A percentile compares a stretch with the other conserved stretches of the same genome.
phyloP scores from a whole-genome alignment of 1,140 invertebrate species.

The Mya arenaria region DNA sequence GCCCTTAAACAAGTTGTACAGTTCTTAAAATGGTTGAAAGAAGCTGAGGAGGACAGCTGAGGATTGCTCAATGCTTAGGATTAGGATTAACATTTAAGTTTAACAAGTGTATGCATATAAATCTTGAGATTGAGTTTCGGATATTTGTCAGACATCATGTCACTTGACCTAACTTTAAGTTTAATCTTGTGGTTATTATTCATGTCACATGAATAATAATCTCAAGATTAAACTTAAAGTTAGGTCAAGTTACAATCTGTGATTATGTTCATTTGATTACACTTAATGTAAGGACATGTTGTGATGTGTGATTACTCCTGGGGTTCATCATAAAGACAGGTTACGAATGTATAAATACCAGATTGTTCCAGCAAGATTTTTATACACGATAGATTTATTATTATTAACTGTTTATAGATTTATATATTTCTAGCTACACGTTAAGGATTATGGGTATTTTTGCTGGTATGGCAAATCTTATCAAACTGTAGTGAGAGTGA shows the following conservation, averaged over 20 bases:
- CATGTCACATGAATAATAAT: background rate
- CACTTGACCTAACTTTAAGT: no score
- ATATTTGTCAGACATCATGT: background rate
- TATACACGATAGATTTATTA: no score
- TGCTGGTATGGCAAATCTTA: no score
- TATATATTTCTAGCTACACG: no score
- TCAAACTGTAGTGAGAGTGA: no score
- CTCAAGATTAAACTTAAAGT: background rate
- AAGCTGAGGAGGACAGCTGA: constrained; percentile 80
- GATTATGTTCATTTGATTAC: background rate
- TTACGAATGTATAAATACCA: no score
- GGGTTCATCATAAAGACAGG: no score
- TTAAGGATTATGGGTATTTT: no score
- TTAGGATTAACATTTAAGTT: background rate
- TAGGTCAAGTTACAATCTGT: background rate
- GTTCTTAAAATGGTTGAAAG: constrained; percentile 84
- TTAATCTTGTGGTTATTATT: no score
- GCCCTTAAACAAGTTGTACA: constrained; percentile 83
- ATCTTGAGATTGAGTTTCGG: background rate
- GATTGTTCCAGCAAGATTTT: no score
- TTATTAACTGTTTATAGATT: no score
- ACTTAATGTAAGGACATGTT: background rate
- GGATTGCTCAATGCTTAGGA: constrained; percentile 32
- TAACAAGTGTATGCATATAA: background rate
- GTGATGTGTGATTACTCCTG: background rate